These are phyloP conservation scores for Aleiodes alternator DNA, from an alignment of 2,888 invertebrate species.

Conservation along the genomic window DNA sequence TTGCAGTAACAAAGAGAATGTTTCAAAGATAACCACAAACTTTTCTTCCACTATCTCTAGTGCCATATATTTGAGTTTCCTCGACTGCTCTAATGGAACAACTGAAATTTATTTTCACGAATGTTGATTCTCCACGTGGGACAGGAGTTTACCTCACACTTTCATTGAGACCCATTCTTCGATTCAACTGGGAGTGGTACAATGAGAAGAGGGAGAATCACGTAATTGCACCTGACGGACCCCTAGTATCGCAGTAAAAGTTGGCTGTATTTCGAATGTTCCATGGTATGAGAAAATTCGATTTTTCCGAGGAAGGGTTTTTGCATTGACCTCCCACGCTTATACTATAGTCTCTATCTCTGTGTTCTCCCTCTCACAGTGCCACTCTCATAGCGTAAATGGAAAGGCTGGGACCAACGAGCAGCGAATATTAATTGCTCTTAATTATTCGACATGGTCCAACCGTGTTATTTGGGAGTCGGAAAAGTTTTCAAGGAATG, in stretches of 20 bases:
- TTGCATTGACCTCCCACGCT: constrained; percentile 40
- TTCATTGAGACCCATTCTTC: constrained; percentile 40
- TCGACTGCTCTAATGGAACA: constrained; percentile 30
- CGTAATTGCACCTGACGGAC: constrained; percentile 61
- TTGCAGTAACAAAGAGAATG: constrained; percentile 22
- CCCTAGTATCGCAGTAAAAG: constrained; percentile 32
- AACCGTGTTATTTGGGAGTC: constrained; percentile 22
- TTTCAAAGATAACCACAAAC: constrained; percentile 27
- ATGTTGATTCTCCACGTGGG: constrained; percentile 60
- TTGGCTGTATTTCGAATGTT: neutral
- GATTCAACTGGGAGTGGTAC: constrained; percentile 38
- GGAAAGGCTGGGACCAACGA: constrained; percentile 55
- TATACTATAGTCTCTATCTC: neutral
- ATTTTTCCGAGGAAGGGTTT: constrained; percentile 60
- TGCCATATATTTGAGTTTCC: neutral
- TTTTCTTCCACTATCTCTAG: constrained; percentile 2
- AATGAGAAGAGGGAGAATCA: constrained; percentile 5
- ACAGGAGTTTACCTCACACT: constrained; percentile 42
- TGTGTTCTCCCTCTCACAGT: constrained; percentile 27
- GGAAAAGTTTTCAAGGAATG: constrained; percentile 33
- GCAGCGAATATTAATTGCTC: constrained; percentile 71
- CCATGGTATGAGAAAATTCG: constrained; percentile 51
- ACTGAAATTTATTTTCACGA: constrained; percentile 61
- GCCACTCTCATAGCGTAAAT: constrained; percentile 36
- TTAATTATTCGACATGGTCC: constrained; percentile 64